Percentiles rank a stretch among this genome's conserved stretches.
Evolutionary conservation across 2,113 vertebrate species (phyloP).

Genomic region (Pampusana beccarii): DNA sequence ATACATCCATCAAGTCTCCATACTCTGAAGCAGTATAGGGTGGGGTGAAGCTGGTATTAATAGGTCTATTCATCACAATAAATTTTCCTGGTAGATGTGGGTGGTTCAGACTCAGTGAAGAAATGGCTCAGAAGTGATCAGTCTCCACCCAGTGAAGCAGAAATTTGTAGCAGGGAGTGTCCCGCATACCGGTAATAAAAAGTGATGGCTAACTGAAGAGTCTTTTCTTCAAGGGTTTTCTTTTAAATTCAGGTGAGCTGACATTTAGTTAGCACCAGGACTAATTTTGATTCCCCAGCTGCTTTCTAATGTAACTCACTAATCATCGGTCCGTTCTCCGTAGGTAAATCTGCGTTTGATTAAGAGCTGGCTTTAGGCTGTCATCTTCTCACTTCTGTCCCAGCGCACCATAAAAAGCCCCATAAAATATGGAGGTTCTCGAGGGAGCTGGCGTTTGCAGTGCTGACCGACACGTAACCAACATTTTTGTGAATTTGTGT

Average conservation of each 20-base stretch:
- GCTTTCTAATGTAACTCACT: not conserved
- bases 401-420: not conserved
- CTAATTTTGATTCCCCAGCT: not conserved
- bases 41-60: conserved; percentile 61
- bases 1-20: conserved; percentile 40
- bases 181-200: conserved; percentile 42
- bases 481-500: conserved; percentile 55
- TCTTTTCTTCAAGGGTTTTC: conserved; percentile 17
- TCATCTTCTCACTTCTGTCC: conserved; percentile 20
- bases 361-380: conserved; percentile 22
- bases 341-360: conserved; percentile 53
- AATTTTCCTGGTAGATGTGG: conserved; percentile 57
- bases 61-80: conserved; percentile 51
- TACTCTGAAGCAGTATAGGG: conserved; percentile 55
- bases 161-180: conserved; percentile 36
- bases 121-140: conserved; percentile 53
- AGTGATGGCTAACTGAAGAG: not conserved
- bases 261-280: not conserved
- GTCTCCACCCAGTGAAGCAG: conserved; percentile 52
- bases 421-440: conserved; percentile 39
- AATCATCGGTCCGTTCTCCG: fast-evolving
- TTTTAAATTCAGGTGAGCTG: conserved; percentile 37
- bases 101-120: conserved; percentile 47
- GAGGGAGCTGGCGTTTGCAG: not conserved
- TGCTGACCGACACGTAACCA: not conserved